A percentile compares a stretch with the other conserved stretches of the same genome.
Conservation (phyloP, 2,113 vertebrate species). For the Sminthopsis crassicaudata region DNA sequence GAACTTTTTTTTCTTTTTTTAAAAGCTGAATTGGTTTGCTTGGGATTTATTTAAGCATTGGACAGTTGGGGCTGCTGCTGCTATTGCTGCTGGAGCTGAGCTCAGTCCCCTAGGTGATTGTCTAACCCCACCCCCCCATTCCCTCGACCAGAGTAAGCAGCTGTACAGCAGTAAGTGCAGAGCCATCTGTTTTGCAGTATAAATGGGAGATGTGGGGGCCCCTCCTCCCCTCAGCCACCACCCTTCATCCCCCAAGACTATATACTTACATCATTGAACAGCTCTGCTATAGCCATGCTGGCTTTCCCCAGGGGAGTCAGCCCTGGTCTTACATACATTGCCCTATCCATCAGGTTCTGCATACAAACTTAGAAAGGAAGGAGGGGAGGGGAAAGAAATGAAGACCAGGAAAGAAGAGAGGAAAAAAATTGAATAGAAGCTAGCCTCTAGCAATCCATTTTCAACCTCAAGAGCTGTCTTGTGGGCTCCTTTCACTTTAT, state of each 20-base stretch:
- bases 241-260: neutral
- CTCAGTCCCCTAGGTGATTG: too few relatives aligned
- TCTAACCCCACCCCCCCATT: neutral
- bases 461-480: neutral
- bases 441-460: too few relatives aligned
- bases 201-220: neutral
- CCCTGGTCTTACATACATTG: neutral
- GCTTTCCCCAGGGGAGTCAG: neutral
- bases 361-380: neutral
- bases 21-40: rapidly evolving
- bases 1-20: neutral
- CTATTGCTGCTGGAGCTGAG: neutral
- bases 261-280: neutral
- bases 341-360: neutral
- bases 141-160: neutral
- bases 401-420: neutral
- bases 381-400: neutral
- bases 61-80: neutral
- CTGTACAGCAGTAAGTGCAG: constrained; percentile 1
- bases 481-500: neutral
- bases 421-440: rapidly evolving
- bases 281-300: neutral
- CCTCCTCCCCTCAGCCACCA: neutral
- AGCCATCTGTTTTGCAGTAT: neutral
- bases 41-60: neutral